Base-by-base conservation (phyloP, 2,888 invertebrate genomes). In the Eupithecia inturbata region DNA sequence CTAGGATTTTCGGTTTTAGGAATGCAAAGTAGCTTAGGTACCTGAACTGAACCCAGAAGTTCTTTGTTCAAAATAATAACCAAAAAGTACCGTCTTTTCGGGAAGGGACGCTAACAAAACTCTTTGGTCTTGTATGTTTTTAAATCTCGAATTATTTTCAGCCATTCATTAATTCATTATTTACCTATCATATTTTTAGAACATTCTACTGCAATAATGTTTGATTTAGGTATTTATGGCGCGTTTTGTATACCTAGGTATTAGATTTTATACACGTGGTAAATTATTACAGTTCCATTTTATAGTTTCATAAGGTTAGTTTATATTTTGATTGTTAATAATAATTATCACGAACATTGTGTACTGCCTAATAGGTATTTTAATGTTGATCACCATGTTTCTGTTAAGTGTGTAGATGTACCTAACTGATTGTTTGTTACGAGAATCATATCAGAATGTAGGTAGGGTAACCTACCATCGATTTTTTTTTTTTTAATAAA, bases 251-350 rank as follows among this genome's bases (percentile, higher is more conserved):
- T 16, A 14, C 39, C 14, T 12, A n/a, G n/a, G n/a, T n/a, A 1
- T 39, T 39, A 10, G 39, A 10, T 75, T 72, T 70, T 70, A 39
- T 60, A 71, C 75, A 76, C 70, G 72, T 76, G 75, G 75, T 73
- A 49, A 68, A 73, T 75, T 64, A 70, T 45, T 41, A 68, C 31
- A 28, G 45, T 12, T 26, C 0, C 0, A 57, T 26, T 26, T 26
- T 26, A 22, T 22, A 26, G 14, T 57, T 57, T 57, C 57, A 3
- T 36, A 53, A 5, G 16, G 5, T n/a, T 53, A 5, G 0, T n/a
- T 53, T 12, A 19, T 19, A 0, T 5, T 14, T 14, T 12, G 26
- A 57, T 57, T 57, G 26, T 26, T 57, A 53, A 22, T n/a, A n/a
- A 53, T 26, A 31, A 31, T 4, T 31, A 26, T 57, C 5, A 14